These are phyloP conservation scores for Cyprinodon variegatus DNA, from an alignment of 2,113 vertebrate genomes.

Conservation along the genomic window DNA sequence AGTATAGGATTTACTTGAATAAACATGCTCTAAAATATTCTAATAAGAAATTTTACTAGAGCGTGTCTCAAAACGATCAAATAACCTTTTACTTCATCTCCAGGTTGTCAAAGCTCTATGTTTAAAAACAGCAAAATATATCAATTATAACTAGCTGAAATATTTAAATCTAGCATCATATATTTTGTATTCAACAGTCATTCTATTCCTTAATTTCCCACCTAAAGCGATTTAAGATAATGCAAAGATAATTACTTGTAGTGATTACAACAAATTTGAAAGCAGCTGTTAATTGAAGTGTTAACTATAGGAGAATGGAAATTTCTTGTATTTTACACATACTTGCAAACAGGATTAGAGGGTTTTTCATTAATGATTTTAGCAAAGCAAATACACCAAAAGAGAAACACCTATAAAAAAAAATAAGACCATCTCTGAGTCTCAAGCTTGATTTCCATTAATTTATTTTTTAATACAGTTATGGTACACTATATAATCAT, in stretches of 20 bases:
- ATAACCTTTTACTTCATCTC: slow-evolving; percentile 13
- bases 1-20: slow-evolving; percentile 55
- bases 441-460: slow-evolving; percentile 19
- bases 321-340: slow-evolving; percentile 16
- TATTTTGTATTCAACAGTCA: slow-evolving; percentile 28
- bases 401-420: slow-evolving; percentile 56
- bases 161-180: slow-evolving; percentile 10
- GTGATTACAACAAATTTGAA: slow-evolving; percentile 37
- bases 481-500: slow-evolving; percentile 30
- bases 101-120: slow-evolving; percentile 26
- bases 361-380: slow-evolving; percentile 47
- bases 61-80: slow-evolving; percentile 42
- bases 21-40: slow-evolving; percentile 38
- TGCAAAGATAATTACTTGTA: slow-evolving; percentile 43
- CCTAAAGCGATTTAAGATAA: slow-evolving; percentile 30
- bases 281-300: slow-evolving; percentile 33
- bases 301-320: slow-evolving; percentile 16
- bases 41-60: slow-evolving; percentile 41
- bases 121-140: slow-evolving; percentile 26
- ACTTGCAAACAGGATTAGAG: slow-evolving; percentile 6
- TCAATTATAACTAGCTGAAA: slow-evolving; percentile 37
- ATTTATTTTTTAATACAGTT: slow-evolving; percentile 27
- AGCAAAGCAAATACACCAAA: slow-evolving; percentile 32
- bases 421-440: slow-evolving; percentile 30
- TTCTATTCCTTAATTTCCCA: slow-evolving; percentile 15